Base-by-base conservation (phyloP, 2,888 invertebrate species). In the Pollenia amentaria region DNA sequence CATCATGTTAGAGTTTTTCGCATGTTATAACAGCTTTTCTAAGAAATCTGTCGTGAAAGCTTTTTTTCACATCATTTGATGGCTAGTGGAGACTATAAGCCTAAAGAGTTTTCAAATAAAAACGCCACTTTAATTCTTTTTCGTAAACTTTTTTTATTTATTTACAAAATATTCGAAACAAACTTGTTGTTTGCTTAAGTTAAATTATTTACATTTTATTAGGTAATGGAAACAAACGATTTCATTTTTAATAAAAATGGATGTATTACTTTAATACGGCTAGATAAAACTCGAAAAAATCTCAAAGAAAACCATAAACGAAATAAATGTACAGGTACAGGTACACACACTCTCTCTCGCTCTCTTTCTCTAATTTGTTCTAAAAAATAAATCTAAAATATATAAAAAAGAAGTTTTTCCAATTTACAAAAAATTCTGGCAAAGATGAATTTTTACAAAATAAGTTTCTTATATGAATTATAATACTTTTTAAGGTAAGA, bases 111-210 rank as follows among this genome's bases (percentile, higher is more conserved):
- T 6, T 29, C 4, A 29, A 29, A 29, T 29, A 29, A 51, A 51
- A 51, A 51, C 2, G n/a, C n/a, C 12, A 51, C 0, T 51, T 51
- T 7, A 57, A 11, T 12, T 16, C 18, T 75, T 79, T 57, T 53
- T 69, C 38, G 42, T 73, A 55, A 62, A 48, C 44, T 77, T 40
- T 72, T 51, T 18, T 67, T 46, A 57, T 87, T 84, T 87, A 84
- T 87, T 87, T 87, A 86, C 83, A 86, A 79, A 57, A 65, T 83
- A 65, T 53, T 44, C 46, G 65, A 69, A 67, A 73, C 55, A 65
- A 80, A 46, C 60, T 53, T 57, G 67, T 51, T 42, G 69, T 73
- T 60, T 72, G 48, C 14, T 4, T 48, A 48, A 42, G 42, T 64
- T 72, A 65, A 42, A 44, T 69, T 67, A 85, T 82, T 78, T 79